Evolutionary conservation across 2,888 invertebrate species (phyloP), one percentile per base, ranked within the genome.

Genomic region (Melanotus villosus): DNA sequence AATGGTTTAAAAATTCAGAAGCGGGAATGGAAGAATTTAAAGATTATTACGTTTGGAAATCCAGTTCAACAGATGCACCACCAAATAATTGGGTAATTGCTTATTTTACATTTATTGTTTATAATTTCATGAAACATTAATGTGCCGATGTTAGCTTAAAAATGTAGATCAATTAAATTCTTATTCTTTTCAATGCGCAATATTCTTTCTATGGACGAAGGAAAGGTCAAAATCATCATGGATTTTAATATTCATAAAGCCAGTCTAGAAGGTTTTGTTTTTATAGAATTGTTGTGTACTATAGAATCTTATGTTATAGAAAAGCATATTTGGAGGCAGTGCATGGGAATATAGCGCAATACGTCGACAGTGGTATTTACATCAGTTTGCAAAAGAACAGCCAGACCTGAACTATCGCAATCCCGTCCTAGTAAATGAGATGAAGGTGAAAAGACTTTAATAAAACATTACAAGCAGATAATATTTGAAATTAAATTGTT

Each of bases 351-450:
- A 70, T 19, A 73, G 72, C 50, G 10, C 43, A 14, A 68, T 47
- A 41, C 65, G 38, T 14, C 47, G 75, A 9, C 38, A 93, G 79
- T 95, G 87, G 80, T 97, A 95, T 82, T 87, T 93, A 1, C 96
- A 97, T 82, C 93, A 93, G 77, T 96, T 94, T 79, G 86, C 90
- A 2, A 77, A 81, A 14, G 85, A 89, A 26, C 93, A 96, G 79
- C 95, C 96, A 0, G 96, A 97, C 83, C 85, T 97, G 1, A 96
- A 97, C 84, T 92, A 88, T 76, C 87, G 92, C 41, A 92, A 93
- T 83, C 88, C 90, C 0, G 86, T 86, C 5, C 89, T 97, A 5
- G 85, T 90, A 1, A 83, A 89, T 56, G 90, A 90, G 78, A 89
- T 93, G 84, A 89, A 91, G 84, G 83, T 82, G 73, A 32, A 3